Percentiles rank a stretch among this genome's conserved stretches.
phyloP scores from a whole-genome alignment of 2,888 invertebrate genomes.

The Syrphus vitripennis region DNA sequence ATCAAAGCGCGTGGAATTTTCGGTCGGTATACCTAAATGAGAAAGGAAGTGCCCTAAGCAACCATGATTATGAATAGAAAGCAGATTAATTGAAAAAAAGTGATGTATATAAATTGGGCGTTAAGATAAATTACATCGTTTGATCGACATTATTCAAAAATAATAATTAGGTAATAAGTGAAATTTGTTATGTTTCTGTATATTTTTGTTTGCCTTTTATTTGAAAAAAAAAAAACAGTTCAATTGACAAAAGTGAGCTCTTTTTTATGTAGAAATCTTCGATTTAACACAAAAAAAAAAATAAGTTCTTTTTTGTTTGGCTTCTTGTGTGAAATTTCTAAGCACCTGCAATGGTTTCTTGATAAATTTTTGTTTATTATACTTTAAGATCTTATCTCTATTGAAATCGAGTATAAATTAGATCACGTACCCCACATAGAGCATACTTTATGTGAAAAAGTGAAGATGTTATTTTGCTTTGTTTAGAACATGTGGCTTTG shows the following conservation, averaged over 20 bases:
- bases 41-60: constrained; percentile 59
- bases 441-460: neutral
- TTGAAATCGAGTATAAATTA: neutral
- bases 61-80: constrained; percentile 40
- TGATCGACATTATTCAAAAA: neutral
- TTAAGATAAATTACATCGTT: neutral
- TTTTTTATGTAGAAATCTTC: too few relatives aligned
- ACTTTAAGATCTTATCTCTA: constrained; percentile 23
- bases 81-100: constrained; percentile 19
- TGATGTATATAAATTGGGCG: neutral
- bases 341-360: constrained; percentile 6
- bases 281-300: neutral
- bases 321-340: neutral
- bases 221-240: neutral
- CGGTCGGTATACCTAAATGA: constrained; percentile 24
- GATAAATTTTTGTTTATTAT: neutral
- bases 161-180: constrained; percentile 3
- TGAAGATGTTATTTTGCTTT: neutral
- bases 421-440: neutral
- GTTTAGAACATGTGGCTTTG: neutral
- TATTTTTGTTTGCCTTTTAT: neutral
- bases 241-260: neutral
- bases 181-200: neutral
- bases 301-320: neutral
- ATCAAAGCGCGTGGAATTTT: constrained; percentile 27